phyloP scores from a whole-genome alignment of 2,113 vertebrate genomes.

The Rousettus leschenaultii region DNA sequence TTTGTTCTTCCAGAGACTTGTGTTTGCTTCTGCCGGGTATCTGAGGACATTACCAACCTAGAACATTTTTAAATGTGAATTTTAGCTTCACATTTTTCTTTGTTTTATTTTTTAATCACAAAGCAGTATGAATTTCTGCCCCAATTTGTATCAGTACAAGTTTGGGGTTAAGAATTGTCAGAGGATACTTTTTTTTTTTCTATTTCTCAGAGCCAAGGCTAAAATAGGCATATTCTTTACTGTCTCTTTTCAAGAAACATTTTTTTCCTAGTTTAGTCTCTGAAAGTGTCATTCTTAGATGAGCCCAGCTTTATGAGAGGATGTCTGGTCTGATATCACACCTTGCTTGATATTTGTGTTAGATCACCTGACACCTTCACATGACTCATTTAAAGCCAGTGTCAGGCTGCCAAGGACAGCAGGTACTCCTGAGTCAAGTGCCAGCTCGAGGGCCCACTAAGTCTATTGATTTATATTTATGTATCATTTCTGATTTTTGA shows the following conservation, averaged over 20 bases:
- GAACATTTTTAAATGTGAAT: background rate
- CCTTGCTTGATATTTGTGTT: background rate
- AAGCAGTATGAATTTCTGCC: background rate
- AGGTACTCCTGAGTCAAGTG: background rate
- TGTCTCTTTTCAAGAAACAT: background rate
- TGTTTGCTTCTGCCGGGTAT: background rate
- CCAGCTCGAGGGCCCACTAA: background rate
- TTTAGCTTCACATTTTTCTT: background rate
- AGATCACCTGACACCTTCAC: background rate
- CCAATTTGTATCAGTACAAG: background rate
- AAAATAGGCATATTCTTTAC: background rate
- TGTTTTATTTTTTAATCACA: background rate
- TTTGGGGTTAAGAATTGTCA: background rate
- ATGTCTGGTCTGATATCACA: background rate
- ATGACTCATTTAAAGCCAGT: background rate
- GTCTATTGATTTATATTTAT: background rate
- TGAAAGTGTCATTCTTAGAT: background rate
- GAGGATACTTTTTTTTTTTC: background rate
- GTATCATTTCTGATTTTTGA: background rate
- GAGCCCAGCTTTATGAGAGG: background rate
- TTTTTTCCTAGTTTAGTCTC: background rate
- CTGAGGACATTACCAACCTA: background rate
- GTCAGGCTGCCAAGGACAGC: background rate
- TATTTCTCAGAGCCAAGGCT: background rate
- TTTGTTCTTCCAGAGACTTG: background rate